Percentiles rank a stretch among this genome's conserved stretches.
Conservation (phyloP, 2,888 invertebrate genomes). For the Nephrotoma guestfalica region DNA sequence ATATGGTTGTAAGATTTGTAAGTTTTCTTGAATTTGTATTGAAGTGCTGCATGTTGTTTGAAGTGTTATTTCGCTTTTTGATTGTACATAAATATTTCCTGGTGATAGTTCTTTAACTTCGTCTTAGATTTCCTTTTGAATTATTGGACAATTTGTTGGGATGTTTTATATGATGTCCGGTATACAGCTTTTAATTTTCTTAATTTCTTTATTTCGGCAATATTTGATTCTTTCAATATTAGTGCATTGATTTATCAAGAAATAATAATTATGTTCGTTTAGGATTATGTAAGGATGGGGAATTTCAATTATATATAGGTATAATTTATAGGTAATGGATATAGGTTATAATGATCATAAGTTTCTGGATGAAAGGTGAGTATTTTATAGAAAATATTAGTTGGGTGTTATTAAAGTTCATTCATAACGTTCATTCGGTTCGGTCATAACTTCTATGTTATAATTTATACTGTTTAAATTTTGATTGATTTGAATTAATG, state of each 20-base stretch:
- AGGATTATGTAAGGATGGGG: neutral
- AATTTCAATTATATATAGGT: neutral
- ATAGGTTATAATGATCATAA: neutral
- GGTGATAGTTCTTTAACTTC: neutral
- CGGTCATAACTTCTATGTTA: no score
- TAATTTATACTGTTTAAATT: no score
- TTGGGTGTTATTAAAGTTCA: no score
- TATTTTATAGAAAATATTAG: neutral
- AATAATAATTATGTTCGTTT: no score
- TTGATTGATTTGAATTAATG: no score
- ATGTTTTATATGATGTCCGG: neutral
- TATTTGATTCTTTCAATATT: no score
- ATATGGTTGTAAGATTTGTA: neutral
- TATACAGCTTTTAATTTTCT: no score
- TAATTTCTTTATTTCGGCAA: no score
- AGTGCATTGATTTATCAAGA: no score
- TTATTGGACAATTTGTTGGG: neutral
- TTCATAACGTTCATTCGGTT: no score
- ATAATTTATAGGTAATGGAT: neutral
- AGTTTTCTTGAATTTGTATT: neutral
- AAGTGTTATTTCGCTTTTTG: neutral
- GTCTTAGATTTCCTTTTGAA: neutral
- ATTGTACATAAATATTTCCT: neutral
- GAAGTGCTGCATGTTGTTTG: neutral
- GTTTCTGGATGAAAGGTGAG: neutral